phyloP scores from a whole-genome alignment of 2,888 invertebrate species.

The Heliconius ethilla region DNA sequence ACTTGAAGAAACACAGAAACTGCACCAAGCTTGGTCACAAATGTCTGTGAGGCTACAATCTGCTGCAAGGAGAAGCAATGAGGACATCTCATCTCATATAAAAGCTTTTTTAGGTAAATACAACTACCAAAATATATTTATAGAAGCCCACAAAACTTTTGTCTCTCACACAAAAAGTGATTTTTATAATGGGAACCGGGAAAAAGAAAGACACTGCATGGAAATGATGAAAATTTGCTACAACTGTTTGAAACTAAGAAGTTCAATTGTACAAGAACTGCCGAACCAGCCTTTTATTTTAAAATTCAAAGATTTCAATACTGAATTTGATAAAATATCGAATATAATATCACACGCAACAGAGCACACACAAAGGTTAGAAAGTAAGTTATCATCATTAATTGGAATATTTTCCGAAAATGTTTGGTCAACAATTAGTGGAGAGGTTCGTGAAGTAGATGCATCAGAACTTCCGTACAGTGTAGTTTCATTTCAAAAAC shows the following conservation, averaged over 20 bases:
- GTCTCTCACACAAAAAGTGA: constrained; percentile 68
- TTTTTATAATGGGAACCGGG: constrained; percentile 65
- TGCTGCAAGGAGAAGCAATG: constrained; percentile 72
- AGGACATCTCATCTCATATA: constrained; percentile 65
- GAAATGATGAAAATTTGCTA: constrained; percentile 82
- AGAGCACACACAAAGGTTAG: constrained; percentile 66
- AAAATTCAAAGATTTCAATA: constrained; percentile 71
- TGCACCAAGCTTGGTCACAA: constrained; percentile 71
- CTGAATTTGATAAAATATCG: constrained; percentile 71
- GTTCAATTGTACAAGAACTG: constrained; percentile 72
- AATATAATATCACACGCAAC: constrained; percentile 67
- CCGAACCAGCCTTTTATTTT: constrained; percentile 71
- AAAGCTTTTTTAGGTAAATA: constrained; percentile 69
- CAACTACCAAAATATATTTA: constrained; percentile 69
- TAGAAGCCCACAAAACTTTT: constrained; percentile 72
- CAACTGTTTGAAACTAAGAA: constrained; percentile 79
- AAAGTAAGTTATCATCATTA: constrained; percentile 56
- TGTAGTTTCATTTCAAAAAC: constrained; percentile 74
- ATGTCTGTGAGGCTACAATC: constrained; percentile 74
- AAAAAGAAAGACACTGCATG: constrained; percentile 70
- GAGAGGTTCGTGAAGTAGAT: constrained; percentile 66
- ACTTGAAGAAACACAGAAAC: constrained; percentile 68
- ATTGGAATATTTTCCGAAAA: constrained; percentile 68
- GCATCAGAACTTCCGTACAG: constrained; percentile 70
- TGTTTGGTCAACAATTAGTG: constrained; percentile 71